Percentiles rank a stretch among this genome's conserved stretches.
phyloP scores from a whole-genome alignment of 2,888 invertebrate species.

The Drepanosiphum platanoidis region DNA sequence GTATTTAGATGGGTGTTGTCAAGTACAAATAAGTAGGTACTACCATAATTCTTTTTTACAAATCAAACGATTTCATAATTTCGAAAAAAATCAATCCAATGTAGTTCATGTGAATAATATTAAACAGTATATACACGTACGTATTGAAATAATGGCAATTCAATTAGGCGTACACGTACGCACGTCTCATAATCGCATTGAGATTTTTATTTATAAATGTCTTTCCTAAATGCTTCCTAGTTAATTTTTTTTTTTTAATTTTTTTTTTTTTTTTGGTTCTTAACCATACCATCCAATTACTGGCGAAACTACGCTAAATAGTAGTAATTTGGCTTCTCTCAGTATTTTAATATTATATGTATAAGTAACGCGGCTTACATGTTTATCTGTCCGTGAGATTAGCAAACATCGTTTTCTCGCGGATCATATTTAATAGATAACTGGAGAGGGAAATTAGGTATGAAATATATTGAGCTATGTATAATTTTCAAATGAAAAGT shows the following conservation, averaged over 20 bases:
- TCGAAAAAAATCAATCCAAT: neutral
- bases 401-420: constrained; percentile 14
- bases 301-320: neutral
- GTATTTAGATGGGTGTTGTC: neutral
- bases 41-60: neutral
- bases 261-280: too few relatives aligned
- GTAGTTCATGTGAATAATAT: too few relatives aligned
- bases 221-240: neutral
- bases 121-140: neutral
- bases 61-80: neutral
- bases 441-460: neutral
- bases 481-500: constrained; percentile 5
- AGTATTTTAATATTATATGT: neutral
- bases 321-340: too few relatives aligned
- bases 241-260: too few relatives aligned
- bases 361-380: constrained; percentile 48
- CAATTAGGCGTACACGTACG: neutral
- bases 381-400: constrained; percentile 57
- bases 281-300: neutral
- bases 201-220: neutral
- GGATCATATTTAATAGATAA: neutral
- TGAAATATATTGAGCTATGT: neutral
- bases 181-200: too few relatives aligned
- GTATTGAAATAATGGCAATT: neutral
- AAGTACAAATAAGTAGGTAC: too few relatives aligned